Conservation (phyloP, 1,140 invertebrate species). For the Dufourea novaeangliae region DNA sequence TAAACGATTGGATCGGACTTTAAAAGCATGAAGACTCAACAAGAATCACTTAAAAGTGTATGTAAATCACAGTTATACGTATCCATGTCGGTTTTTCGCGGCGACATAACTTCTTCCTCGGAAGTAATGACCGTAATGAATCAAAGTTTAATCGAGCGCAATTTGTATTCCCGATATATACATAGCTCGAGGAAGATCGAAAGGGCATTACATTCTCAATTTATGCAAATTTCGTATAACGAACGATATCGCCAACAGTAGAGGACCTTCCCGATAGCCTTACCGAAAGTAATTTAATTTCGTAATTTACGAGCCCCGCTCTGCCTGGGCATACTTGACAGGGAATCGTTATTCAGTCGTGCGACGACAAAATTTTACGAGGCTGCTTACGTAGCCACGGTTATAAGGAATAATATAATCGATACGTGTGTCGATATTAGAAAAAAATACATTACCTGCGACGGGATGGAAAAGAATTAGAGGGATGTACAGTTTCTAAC, state of each 20-base stretch:
- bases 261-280: neutral
- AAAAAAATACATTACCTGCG: neutral
- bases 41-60: neutral
- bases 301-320: neutral
- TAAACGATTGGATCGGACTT: neutral
- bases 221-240: slow-evolving; percentile 19
- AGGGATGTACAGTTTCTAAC: neutral
- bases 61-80: no score
- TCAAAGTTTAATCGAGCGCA: neutral
- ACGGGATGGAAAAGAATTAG: no score
- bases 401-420: slow-evolving; percentile 7
- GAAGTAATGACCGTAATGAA: neutral
- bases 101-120: neutral
- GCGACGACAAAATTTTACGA: neutral
- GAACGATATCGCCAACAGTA: neutral
- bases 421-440: neutral
- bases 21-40: neutral
- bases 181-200: neutral
- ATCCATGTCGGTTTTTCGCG: no score
- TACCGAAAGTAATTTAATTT: slow-evolving; percentile 29
- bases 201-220: neutral
- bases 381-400: neutral
- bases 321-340: neutral
- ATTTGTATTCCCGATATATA: neutral
- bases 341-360: neutral